Evolutionary conservation across 2,888 invertebrate species (phyloP).

Genomic region (Chloroclysta siterata): DNA sequence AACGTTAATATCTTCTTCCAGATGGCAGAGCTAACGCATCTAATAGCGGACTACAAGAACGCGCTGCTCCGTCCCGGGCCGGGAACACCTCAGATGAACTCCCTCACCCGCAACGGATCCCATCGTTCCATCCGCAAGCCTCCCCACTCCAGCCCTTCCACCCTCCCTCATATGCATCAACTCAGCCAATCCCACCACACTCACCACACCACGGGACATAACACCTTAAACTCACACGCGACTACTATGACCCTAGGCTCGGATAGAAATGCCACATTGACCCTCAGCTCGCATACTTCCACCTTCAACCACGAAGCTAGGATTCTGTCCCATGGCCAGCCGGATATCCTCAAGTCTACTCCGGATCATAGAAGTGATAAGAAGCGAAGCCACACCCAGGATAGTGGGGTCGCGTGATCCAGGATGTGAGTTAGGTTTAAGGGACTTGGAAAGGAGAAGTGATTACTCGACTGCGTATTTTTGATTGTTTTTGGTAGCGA

Average conservation of each 20-base stretch:
- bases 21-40: conserved; percentile 95
- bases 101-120: conserved; percentile 89
- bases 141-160: conserved; percentile 79
- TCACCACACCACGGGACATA: conserved; percentile 78
- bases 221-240: conserved; percentile 86
- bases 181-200: conserved; percentile 59
- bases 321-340: conserved; percentile 86
- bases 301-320: conserved; percentile 65
- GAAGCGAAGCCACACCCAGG: conserved; percentile 72
- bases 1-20: conserved; percentile 53
- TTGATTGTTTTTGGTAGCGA: not conserved
- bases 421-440: conserved; percentile 37
- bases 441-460: conserved; percentile 27
- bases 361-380: conserved; percentile 88
- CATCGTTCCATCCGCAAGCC: conserved; percentile 85
- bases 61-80: conserved; percentile 91
- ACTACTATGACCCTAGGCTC: conserved; percentile 75
- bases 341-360: conserved; percentile 93
- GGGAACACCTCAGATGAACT: conserved; percentile 92
- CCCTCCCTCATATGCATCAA: conserved; percentile 65
- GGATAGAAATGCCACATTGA: conserved; percentile 69
- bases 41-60: conserved; percentile 98
- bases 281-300: conserved; percentile 72
- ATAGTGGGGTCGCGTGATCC: conserved; percentile 77
- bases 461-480: conserved; percentile 24